Conservation (phyloP, 2,797 vertebrate species). For the Brachyrhaphis roseni region DNA sequence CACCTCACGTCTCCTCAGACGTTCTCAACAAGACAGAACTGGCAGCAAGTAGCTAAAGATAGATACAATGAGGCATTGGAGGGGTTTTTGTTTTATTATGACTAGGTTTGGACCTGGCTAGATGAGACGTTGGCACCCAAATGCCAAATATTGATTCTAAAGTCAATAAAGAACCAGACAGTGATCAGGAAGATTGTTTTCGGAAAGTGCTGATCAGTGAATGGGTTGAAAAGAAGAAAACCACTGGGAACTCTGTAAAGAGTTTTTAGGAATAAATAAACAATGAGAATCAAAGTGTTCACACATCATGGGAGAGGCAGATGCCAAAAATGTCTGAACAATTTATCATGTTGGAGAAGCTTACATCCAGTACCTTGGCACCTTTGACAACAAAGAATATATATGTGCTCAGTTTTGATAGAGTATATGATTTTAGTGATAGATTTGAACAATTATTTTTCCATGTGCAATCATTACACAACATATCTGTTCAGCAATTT, state of each 20-base stretch:
- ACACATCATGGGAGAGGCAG: constrained; percentile 18
- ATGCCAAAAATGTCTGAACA: constrained; percentile 23
- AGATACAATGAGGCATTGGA: constrained; percentile 67
- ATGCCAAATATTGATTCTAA: constrained; percentile 38
- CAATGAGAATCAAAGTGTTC: background rate
- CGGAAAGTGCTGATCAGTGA: constrained; percentile 15
- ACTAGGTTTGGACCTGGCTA: constrained; percentile 66
- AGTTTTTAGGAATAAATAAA: constrained; percentile 19
- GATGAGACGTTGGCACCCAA: constrained; percentile 59
- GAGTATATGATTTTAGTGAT: background rate
- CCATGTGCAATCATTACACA: background rate
- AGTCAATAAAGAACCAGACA: constrained; percentile 39
- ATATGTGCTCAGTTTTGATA: no score
- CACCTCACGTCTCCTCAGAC: constrained; percentile 75
- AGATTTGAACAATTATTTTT: background rate
- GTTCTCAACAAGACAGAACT: constrained; percentile 71
- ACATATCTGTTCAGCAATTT: background rate
- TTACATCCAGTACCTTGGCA: background rate
- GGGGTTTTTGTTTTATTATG: constrained; percentile 71
- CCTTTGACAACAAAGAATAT: background rate
- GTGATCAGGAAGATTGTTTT: constrained; percentile 38
- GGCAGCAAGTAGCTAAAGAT: constrained; percentile 76
- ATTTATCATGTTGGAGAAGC: background rate
- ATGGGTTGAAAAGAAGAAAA: constrained; percentile 19
- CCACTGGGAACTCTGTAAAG: constrained; percentile 24